Evolutionary conservation across 2,797 vertebrate species (phyloP).

Genomic region (Clangula hyemalis): DNA sequence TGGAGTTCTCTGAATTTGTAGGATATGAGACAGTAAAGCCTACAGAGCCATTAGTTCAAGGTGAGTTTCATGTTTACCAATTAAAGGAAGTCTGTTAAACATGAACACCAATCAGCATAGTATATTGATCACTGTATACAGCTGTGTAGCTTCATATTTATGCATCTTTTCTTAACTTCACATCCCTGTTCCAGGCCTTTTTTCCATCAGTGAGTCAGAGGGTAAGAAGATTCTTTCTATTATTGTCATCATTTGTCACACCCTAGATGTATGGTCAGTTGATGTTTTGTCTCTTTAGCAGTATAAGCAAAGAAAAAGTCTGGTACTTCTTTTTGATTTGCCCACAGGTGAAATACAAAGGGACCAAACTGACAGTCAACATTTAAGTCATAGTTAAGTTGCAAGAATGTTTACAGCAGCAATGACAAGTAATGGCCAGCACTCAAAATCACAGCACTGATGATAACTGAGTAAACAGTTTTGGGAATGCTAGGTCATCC

Average conservation of each 20-base stretch:
- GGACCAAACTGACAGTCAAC: slow-evolving; percentile 29
- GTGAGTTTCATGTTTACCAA: background rate
- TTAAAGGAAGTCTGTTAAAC: background rate
- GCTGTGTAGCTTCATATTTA: background rate
- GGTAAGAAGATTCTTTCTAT: background rate
- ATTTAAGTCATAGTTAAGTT: slow-evolving; percentile 59
- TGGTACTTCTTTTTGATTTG: slow-evolving; percentile 43
- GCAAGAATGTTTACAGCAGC: background rate
- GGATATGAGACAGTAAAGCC: background rate
- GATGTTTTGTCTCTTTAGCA: slow-evolving; percentile 26
- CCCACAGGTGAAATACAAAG: slow-evolving; percentile 27
- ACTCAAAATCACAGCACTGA: slow-evolving; percentile 16
- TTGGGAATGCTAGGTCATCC: slow-evolving; percentile 17
- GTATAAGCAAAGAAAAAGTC: slow-evolving; percentile 4
- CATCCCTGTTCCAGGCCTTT: background rate
- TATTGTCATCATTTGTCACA: background rate
- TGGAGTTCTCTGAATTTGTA: background rate
- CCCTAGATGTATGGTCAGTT: background rate
- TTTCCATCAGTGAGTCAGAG: background rate
- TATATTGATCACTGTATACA: background rate
- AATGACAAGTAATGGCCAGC: background rate
- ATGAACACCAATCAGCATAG: background rate
- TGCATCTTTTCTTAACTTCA: background rate
- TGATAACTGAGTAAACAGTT: slow-evolving; percentile 22
- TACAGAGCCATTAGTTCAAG: background rate